These are phyloP conservation scores for Petrosia ficiformis DNA, from an alignment of 37 sponge, comb jelly and placozoan genomes.

Conservation along the genomic window DNA sequence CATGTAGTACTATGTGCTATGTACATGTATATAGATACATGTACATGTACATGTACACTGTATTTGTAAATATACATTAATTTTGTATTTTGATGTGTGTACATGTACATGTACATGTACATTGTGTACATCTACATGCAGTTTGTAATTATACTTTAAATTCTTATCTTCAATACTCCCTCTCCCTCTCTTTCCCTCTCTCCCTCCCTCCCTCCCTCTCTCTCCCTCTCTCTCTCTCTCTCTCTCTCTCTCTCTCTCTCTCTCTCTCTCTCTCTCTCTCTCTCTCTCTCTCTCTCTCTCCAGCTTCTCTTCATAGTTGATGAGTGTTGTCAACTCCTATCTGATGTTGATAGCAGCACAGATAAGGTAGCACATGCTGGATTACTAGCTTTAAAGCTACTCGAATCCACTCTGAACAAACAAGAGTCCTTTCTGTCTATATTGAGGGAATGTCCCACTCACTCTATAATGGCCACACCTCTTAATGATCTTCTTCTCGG, in stretches of 20 bases:
- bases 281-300: too few relatives aligned
- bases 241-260: too few relatives aligned
- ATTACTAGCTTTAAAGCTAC: conserved; percentile 74
- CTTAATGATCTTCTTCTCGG: conserved; percentile 79
- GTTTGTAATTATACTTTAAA: not conserved
- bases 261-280: too few relatives aligned
- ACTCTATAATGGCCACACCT: conserved; percentile 54
- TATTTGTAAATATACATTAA: too few relatives aligned
- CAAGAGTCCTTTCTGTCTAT: conserved; percentile 50
- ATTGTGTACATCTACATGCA: conserved; percentile 2
- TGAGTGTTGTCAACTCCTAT: conserved; percentile 11
- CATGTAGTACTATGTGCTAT: too few relatives aligned
- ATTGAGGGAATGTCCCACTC: conserved; percentile 31
- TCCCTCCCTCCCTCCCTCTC: too few relatives aligned
- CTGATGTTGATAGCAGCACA: conserved; percentile 6
- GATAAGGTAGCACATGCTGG: conserved; percentile 66
- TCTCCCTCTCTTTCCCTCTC: not conserved
- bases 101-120: not conserved
- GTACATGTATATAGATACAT: not conserved
- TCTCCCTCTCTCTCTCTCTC: too few relatives aligned
- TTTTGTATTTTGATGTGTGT: too few relatives aligned
- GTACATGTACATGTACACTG: too few relatives aligned
- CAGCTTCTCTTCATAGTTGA: conserved; percentile 31
- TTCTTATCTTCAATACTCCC: not conserved
- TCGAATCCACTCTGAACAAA: conserved; percentile 72